phyloP scores from a whole-genome alignment of 2,888 invertebrate genomes.

The Philaethria dido region DNA sequence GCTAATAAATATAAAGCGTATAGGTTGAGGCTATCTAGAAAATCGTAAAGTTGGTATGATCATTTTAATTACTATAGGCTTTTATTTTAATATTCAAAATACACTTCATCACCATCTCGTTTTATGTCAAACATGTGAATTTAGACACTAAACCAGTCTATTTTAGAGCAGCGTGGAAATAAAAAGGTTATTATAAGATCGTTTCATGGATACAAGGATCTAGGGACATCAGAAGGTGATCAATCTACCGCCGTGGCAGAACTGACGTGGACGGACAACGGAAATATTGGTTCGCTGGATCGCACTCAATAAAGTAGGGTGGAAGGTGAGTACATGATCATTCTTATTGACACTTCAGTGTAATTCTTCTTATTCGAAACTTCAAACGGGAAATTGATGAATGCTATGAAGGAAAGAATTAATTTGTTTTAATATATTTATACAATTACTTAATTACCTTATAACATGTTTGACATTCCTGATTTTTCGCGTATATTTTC shows the following conservation, averaged over 20 bases:
- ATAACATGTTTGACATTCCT: no score
- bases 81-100: no score
- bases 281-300: conserved; percentile 67
- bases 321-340: conserved; percentile 24
- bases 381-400: conserved; percentile 17
- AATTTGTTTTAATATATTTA: background rate
- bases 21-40: no score
- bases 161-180: conserved; percentile 14
- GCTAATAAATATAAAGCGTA: no score
- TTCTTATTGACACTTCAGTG: conserved; percentile 22
- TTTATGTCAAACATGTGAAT: background rate
- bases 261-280: conserved; percentile 71
- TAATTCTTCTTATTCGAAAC: conserved; percentile 16
- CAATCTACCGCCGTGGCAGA: conserved; percentile 67
- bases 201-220: conserved; percentile 28
- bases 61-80: no score
- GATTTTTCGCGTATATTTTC: no score
- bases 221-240: conserved; percentile 70
- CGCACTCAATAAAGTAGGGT: conserved; percentile 37
- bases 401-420: conserved; percentile 15
- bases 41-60: no score
- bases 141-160: background rate
- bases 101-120: background rate
- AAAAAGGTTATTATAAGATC: conserved; percentile 28
- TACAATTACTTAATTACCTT: no score